Evolutionary conservation across 2,113 vertebrate genomes (phyloP).

Genomic region (Percopsis transmontana): DNA sequence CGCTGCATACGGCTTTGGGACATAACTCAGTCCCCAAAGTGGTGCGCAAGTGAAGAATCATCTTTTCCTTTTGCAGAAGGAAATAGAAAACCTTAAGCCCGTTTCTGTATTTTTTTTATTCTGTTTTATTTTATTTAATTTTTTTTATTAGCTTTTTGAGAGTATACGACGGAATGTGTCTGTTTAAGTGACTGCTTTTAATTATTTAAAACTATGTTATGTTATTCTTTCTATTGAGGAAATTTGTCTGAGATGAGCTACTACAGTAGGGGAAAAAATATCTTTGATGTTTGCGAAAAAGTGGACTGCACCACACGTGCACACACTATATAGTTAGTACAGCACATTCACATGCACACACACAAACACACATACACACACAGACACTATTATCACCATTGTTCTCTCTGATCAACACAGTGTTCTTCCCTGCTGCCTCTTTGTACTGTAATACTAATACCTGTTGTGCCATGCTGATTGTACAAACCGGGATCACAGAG

Average conservation of each 20-base stretch:
- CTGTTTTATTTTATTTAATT: constrained; percentile 17
- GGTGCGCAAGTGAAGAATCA: constrained; percentile 15
- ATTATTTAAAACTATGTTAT: constrained; percentile 7
- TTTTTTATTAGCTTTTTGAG: no score
- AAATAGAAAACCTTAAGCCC: constrained; percentile 27
- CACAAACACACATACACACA: constrained; percentile 11
- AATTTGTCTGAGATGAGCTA: constrained; percentile 16
- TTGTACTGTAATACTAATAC: no score
- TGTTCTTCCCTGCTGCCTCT: no score
- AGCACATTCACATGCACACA: constrained; percentile 6
- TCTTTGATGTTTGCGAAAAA: background rate
- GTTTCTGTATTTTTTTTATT: constrained; percentile 14
- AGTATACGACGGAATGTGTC: no score
- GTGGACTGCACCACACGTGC: background rate
- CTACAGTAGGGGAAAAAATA: constrained; percentile 6
- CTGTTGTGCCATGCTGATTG: no score
- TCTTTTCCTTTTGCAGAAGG: constrained; percentile 13
- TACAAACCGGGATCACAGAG: no score
- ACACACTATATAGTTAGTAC: background rate
- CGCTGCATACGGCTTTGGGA: constrained; percentile 29
- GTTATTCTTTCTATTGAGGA: constrained; percentile 34
- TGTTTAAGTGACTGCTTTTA: no score
- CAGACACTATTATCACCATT: background rate
- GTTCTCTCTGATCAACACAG: background rate
- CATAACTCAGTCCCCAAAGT: constrained; percentile 20